Evolutionary conservation across 92 coral and sea anemone genomes (phyloP), one percentile per base, ranked within the genome.

Genomic region (Porites lobata): DNA sequence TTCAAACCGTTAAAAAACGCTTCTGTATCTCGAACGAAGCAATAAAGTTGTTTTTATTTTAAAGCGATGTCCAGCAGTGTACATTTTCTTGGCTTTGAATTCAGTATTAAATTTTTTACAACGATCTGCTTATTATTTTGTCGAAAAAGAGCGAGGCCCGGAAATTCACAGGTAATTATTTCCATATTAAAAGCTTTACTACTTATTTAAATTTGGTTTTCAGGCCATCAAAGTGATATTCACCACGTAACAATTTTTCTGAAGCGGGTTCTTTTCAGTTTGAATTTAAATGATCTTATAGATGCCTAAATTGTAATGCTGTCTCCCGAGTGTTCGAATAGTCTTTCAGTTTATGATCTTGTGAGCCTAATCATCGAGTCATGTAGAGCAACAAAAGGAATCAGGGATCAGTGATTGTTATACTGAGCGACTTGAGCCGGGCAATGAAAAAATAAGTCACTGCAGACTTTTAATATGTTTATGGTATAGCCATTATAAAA

Each of bases 151-250:
- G 15, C 29, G 69, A 61, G 26, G 47, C 70, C 87, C 81, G 87
- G 80, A 84, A 84, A 74, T 61, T 56, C 69, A 54, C 17, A 47
- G 26, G 68, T 70, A 61, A 69, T 84, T 47, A 84, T 74, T 84
- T 74, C 72, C 77, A 72, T 72, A 83, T 72, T 72, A 10, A 82
- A 69, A 59, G 78, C 57, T 57, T 70, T 17, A 32, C 11, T 2
- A 22, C 9, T 52, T 43, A 18, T 69, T 52, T 3, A 52, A 19
- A 52, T 75, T 52, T 52, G 17, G 17, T 8, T 75, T 20, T 75
- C n/a, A 18, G 13, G 61, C 15, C 61, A 14, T 56, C 61, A 10
- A 56, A 56, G 15, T 56, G 3, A 14, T 56, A 14, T 56, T 56
- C 61, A 56, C 61, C 15, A 10, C 61, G 15, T 8, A 10, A 14